These are phyloP conservation scores for Misgurnus mizolepis DNA, from an alignment of 2,113 vertebrate species.

Conservation along the genomic window DNA sequence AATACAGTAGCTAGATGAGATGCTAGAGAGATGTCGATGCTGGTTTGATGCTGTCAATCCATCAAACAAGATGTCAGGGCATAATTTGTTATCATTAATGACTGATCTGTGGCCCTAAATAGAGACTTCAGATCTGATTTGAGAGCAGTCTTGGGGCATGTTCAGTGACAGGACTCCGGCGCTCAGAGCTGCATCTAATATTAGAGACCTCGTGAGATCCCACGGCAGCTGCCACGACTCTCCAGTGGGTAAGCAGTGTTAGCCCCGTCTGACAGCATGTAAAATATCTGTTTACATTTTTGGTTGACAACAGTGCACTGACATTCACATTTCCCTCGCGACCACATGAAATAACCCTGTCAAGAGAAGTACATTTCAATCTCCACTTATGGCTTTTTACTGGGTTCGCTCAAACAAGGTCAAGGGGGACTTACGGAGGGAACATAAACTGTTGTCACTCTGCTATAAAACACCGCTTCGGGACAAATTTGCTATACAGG, in stretches of 20 bases:
- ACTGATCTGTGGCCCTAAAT: conserved; percentile 26
- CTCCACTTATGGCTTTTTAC: conserved; percentile 60
- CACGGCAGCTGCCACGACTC: conserved; percentile 51
- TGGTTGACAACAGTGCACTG: conserved; percentile 63
- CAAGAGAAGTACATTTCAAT: conserved; percentile 66
- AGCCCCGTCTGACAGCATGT: conserved; percentile 65
- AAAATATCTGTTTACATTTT: conserved; percentile 74
- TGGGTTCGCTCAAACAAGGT: conserved; percentile 59
- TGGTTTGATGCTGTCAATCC: conserved; percentile 16
- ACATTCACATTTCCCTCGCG: conserved; percentile 69
- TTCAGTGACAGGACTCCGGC: conserved; percentile 30
- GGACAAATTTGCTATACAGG: background rate
- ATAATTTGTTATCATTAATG: conserved; percentile 19
- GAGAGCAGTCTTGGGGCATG: background rate
- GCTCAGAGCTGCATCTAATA: conserved; percentile 37
- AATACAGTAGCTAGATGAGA: too few species aligned
- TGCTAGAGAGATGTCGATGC: too few species aligned
- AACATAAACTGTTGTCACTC: conserved; percentile 31
- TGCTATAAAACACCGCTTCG: background rate
- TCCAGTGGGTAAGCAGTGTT: conserved; percentile 43
- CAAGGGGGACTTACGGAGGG: conserved; percentile 44
- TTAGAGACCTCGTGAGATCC: conserved; percentile 55
- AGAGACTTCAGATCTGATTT: conserved; percentile 32
- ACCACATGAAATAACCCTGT: conserved; percentile 68
- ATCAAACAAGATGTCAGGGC: conserved; percentile 16